Percentiles rank a stretch among this genome's conserved stretches.
These are phyloP conservation scores for Neuroscelio doddi DNA, from an alignment of 2,888 invertebrate species.

Conservation along the genomic window DNA sequence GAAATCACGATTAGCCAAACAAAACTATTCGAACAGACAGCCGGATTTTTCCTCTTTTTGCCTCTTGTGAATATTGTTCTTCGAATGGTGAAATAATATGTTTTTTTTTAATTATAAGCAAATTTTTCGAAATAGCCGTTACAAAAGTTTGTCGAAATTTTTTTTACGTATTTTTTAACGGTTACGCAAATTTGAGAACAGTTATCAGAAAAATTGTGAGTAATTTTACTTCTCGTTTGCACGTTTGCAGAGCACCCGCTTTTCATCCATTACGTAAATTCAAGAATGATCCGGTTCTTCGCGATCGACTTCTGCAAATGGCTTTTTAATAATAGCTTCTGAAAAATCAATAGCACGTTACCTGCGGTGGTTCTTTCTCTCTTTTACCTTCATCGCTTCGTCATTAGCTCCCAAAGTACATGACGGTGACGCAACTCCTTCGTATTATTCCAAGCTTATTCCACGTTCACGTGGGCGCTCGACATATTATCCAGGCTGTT, in stretches of 20 bases:
- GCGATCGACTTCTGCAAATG: slow-evolving; percentile 45
- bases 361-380: slow-evolving; percentile 28
- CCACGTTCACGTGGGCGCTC: slow-evolving; percentile 28
- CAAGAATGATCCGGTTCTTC: slow-evolving; percentile 31
- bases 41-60: neutral
- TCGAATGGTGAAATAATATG: no score
- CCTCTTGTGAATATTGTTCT: no score
- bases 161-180: no score
- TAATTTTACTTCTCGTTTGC: no score
- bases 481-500: slow-evolving; percentile 37
- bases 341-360: slow-evolving; percentile 54
- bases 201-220: no score
- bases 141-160: no score
- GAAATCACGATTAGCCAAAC: slow-evolving; percentile 28
- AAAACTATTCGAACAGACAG: slow-evolving; percentile 20
- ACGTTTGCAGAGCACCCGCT: no score
- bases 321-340: slow-evolving; percentile 51
- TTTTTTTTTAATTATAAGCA: no score
- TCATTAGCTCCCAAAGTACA: slow-evolving; percentile 50
- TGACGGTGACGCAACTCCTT: slow-evolving; percentile 35
- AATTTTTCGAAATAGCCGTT: no score
- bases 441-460: slow-evolving; percentile 30
- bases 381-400: slow-evolving; percentile 51
- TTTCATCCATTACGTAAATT: slow-evolving; percentile 16
- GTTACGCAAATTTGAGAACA: no score